Percentiles rank a stretch among this genome's conserved stretches.
Conservation (phyloP, 2,888 invertebrate genomes). For the Drosophila quinaria region DNA sequence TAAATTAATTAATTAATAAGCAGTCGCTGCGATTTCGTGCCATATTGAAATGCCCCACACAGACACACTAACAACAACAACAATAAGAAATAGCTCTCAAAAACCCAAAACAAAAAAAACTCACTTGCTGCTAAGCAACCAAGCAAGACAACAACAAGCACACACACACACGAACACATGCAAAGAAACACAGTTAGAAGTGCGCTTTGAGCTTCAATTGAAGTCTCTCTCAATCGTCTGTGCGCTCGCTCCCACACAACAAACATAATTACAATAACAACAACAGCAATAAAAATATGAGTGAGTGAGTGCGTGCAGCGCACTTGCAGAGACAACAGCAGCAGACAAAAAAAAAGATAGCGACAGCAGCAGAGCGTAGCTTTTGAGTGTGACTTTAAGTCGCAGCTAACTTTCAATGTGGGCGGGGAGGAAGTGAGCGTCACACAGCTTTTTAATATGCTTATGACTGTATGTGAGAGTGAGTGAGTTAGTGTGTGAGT, state of each 20-base stretch:
- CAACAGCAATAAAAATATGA: slow-evolving; percentile 22
- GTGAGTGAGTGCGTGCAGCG: slow-evolving; percentile 34
- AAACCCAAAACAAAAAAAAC: slow-evolving; percentile 7
- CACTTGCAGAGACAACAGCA: slow-evolving; percentile 32
- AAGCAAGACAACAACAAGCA: slow-evolving; percentile 62
- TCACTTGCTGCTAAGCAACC: slow-evolving; percentile 66
- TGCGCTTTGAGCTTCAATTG: slow-evolving; percentile 45
- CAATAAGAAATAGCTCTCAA: neutral
- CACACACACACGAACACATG: slow-evolving; percentile 13
- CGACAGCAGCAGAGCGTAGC: slow-evolving; percentile 27
- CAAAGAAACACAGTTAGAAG: slow-evolving; percentile 46
- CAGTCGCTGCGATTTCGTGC: slow-evolving; percentile 63
- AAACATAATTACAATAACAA: slow-evolving; percentile 51
- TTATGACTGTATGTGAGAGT: slow-evolving; percentile 10
- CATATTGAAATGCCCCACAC: slow-evolving; percentile 55
- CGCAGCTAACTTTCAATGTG: slow-evolving; percentile 23
- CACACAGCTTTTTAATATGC: slow-evolving; percentile 32
- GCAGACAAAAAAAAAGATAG: neutral
- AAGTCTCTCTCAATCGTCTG: slow-evolving; percentile 7
- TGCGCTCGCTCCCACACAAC: slow-evolving; percentile 46
- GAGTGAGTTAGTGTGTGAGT: slow-evolving; percentile 5
- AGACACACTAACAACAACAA: neutral
- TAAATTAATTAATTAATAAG: slow-evolving; percentile 74
- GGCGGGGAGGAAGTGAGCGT: slow-evolving; percentile 51
- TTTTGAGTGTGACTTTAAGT: slow-evolving; percentile 45